Evolutionary conservation across 1,140 invertebrate species (phyloP), one percentile per base, ranked within the genome.

Genomic region (Lysiphlebus fabarum): DNA sequence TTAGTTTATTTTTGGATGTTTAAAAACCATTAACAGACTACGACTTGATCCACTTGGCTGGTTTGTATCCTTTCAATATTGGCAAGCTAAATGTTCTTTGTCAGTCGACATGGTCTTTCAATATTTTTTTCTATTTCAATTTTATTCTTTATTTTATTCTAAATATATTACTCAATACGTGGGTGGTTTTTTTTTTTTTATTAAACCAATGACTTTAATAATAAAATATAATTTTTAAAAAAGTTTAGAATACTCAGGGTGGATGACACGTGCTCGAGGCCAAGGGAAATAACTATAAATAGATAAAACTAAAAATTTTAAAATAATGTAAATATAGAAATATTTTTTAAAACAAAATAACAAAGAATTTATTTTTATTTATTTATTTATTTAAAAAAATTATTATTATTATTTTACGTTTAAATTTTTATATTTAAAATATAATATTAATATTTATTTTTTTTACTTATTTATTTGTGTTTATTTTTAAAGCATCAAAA

Each of bases 231-330:
- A 40, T 40, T 40, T 8, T 38, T 38, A 34, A 38, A 53, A 9
- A 26, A 42, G 33, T 17, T 40, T 40, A 0, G 43, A 45, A 45
- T 9, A 11, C 6, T 14, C 40, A 42, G 53, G 58, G 58, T 60
- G 58, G 58, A 54, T 60, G 58, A 60, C 58, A 60, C 58, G 58
- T 60, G 58, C 33, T 34, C 38, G 50, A 33, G 37, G 51, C n/a
- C 12, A 33, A 36, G 14, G 12, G 26, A 49, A 42, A 55, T 37
- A 3, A 17, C 53, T 60, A 60, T 60, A 60, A 60, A 60, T 60
- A 60, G 53, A n/a, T 7, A 14, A 55, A 60, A 34, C 41, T 37
- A 43, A 41, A 51, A 55, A 34, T 48, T 48, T n/a, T n/a, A 55
- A 42, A 55, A 47, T 41, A 10, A 33, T 45, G 43, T 55, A 60